Evolutionary conservation across 2,797 vertebrate genomes (phyloP), one percentile per base, ranked within the genome.

Genomic region (Mustela erminea): DNA sequence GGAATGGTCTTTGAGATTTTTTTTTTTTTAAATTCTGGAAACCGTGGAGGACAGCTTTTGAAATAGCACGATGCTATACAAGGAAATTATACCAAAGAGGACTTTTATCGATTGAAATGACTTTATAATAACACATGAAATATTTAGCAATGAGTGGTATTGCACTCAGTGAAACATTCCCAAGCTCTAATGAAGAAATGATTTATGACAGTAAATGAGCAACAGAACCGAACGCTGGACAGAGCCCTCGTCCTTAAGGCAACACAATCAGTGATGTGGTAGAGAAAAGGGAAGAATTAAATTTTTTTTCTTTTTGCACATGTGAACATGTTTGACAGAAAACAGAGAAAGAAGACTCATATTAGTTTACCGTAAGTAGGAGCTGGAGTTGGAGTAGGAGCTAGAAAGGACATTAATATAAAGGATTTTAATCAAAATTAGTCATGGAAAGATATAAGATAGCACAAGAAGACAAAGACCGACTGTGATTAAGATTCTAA

Each of bases 311-410:
- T 97, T 87, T 96, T 95, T 82, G 91, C 60, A 98, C 60, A 83
- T 81, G 62, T 98, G 96, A 98, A 98, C 93, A 80, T 77, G 89
- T 93, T 97, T 97, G 74, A 97, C 88, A 98, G 96, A 98, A 86
- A 97, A 98, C 15, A 96, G 97, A 98, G 97, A 98, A 98, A 98
- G 93, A 98, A 96, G 98, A 98, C 60, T 98, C 97, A 17, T 95
- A 98, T 99, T 98, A 98, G 98, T 99, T 99, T 99, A 99, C 99
- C 99, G 99, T 99, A 98, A 98, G 99, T 98, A 97, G 99, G 98
- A 98, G 99, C 99, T 98, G 99, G 99, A 98, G 99, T 99, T 98
- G 99, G 99, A 96, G 99, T 99, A 98, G 99, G 99, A 99, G 99
- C 99, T 99, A 99, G 98, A 99, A 99, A 99, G 99, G 98, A 99